Base-by-base conservation (phyloP, 2,888 invertebrate species). In the Melieria crassipennis region DNA sequence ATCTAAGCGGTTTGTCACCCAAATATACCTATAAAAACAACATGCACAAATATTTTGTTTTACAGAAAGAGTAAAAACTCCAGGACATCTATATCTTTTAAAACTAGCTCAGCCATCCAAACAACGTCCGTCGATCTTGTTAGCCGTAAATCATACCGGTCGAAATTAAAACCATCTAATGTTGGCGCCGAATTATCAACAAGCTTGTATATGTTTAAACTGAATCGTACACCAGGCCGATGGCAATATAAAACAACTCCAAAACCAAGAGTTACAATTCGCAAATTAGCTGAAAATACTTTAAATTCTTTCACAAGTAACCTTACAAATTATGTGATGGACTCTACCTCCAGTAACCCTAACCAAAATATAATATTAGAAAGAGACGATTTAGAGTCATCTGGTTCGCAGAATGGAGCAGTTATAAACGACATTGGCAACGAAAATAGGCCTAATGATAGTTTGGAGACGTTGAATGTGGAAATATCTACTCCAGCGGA, bases 211-310 rank as follows among this genome's bases (percentile, higher is more conserved):
- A 94, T 94, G 87, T 92, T 94, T 80, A 95, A 95, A 84, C 87
- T 95, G 58, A 93, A 94, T 81, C 89, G 95, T 61, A 89, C 94
- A 11, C 94, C 84, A 1, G 95, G 95, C 67, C 91, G 96, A 78
- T 96, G 96, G 96, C 94, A 95, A 79, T 96, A 95, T 86, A 95
- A 95, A 87, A 94, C 95, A 9, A 93, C 95, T 43, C 92, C 95
- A 0, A 96, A 95, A 85, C 95, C 96, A 4, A 90, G 94, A 84
- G 92, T 96, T 7, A 91, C 91, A 65, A 95, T 95, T 77, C 89
- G 94, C 90, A 90, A 78, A 89, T 46, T 46, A 52, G 50, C 73
- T 50, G 77, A 77, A 62, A 70, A 47, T 61, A n/a, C 65, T 9
- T n/a, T 16, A 11, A 90, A 90, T 70, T 90, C 90, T 72, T 88